phyloP scores from a whole-genome alignment of 1,140 invertebrate species.

The Heliconius nattereri region DNA sequence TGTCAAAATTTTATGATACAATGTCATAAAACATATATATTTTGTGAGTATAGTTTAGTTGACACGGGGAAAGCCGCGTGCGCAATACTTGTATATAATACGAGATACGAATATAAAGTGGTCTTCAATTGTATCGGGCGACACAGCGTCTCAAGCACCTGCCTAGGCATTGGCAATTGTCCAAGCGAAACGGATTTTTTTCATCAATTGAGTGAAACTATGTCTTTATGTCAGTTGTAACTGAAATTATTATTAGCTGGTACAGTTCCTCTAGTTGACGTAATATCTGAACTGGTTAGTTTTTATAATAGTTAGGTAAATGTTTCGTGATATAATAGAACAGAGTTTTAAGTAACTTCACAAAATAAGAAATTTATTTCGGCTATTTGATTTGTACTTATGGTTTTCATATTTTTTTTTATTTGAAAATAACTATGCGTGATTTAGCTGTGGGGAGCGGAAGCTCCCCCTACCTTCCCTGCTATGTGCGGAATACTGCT shows the following conservation, averaged over 20 bases:
- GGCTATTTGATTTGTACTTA: no score
- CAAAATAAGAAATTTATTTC: no score
- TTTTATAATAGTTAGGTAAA: constrained; percentile 15
- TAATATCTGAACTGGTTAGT: background rate
- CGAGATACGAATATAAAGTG: background rate
- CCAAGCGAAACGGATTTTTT: constrained; percentile 36
- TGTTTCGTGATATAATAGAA: background rate
- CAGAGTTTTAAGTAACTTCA: background rate
- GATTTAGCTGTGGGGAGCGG: no score
- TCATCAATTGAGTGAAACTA: constrained; percentile 37
- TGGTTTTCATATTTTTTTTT: no score
- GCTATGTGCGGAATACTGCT: no score
- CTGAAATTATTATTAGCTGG: constrained; percentile 24
- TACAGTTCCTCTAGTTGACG: constrained; percentile 3
- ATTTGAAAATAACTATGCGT: no score
- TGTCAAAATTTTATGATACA: no score
- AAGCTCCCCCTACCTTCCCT: no score
- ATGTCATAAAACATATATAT: background rate
- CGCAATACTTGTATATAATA: background rate
- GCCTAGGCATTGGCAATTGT: constrained; percentile 32
- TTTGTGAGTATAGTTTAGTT: background rate
- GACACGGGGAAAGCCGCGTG: background rate
- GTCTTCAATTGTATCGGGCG: constrained; percentile 26
- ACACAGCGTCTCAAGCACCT: constrained; percentile 35
- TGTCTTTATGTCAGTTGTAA: constrained; percentile 28